Evolutionary conservation across 37 sponge, comb jelly and placozoan species (phyloP), one percentile per base, ranked within the genome.

Genomic region (Cliona cf. orientalis): DNA sequence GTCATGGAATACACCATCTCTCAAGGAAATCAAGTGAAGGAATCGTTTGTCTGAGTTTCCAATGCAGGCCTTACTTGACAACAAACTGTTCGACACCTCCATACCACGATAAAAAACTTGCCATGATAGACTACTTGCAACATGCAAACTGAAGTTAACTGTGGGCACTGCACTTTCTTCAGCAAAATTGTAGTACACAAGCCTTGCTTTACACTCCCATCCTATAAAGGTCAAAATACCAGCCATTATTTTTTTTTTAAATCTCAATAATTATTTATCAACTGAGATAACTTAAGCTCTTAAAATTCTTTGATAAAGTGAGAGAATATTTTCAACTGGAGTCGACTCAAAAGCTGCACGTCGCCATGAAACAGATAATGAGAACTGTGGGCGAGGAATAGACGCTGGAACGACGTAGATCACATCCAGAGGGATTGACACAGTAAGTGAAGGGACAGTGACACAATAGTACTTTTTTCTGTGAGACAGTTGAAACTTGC

Each of bases 31-130:
- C 22, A 75, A 40, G 29, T 59, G 19, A 59, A 75, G 34, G 61
- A 75, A 75, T 28, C 76, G 76, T 23, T 55, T 38, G 58, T 75
- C 76, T 32, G 57, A 73, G 25, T 73, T 73, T 14, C 74, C 74
- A 14, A 11, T 36, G 26, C 74, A 73, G 28, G 63, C 26, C 28
- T 12, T 61, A 25, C 22, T 25, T 26, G 63, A 61, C 12, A 22
- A 12, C 63, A 61, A n/a, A n/a, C 22, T 12, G 63, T 7, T n/a
- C 26, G 28, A 61, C 28, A 61, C 63, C 6, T 61, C 26, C 22
- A 61, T 6, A 61, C 63, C 28, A n/a, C 28, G n/a, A 61, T 61
- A 61, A 28, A 25, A n/a, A 6, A 61, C 26, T 28, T 6, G 63
- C 63, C 63, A 61, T 25, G 63, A 61, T 6, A 61, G n/a, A 61